Conservation (phyloP, 2,888 invertebrate genomes). For the Latrodectus hesperus region DNA sequence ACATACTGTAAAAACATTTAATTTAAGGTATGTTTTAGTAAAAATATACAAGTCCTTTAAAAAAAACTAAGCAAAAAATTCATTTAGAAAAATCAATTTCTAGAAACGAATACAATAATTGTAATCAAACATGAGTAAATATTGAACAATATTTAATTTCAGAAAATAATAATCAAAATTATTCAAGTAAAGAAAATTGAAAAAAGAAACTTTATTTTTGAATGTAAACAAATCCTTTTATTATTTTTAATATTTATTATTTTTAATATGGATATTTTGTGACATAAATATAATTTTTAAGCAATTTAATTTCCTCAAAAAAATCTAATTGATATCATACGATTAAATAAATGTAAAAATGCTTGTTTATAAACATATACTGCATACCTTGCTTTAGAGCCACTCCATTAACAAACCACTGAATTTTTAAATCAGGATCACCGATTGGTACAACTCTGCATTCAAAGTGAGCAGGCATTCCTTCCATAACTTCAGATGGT, state of each 20-base stretch:
- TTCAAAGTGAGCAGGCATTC: slow-evolving; percentile 93
- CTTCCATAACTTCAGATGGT: slow-evolving; percentile 88
- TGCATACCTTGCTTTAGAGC: slow-evolving; percentile 88
- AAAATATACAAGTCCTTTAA: not conserved
- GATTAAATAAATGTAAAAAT: too few relatives aligned
- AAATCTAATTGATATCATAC: too few relatives aligned
- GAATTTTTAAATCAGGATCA: slow-evolving; percentile 88
- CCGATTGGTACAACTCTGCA: slow-evolving; percentile 91
- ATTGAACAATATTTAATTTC: not conserved
- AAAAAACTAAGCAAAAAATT: not conserved
- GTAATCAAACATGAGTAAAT: not conserved
- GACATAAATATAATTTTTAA: too few relatives aligned
- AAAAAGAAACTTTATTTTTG: not conserved
- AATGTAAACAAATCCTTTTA: not conserved
- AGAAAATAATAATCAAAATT: not conserved
- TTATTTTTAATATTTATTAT: not conserved
- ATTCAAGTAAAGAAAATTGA: not conserved
- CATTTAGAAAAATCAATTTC: not conserved
- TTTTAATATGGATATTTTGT: not conserved
- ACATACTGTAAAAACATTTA: not conserved
- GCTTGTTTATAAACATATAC: not conserved
- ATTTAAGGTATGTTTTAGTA: slow-evolving; percentile 9
- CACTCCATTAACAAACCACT: slow-evolving; percentile 97
- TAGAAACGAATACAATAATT: not conserved
- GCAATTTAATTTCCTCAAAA: too few relatives aligned